These are phyloP conservation scores for Grammomys surdaster DNA, from an alignment of 2,113 vertebrate species.

Conservation along the genomic window DNA sequence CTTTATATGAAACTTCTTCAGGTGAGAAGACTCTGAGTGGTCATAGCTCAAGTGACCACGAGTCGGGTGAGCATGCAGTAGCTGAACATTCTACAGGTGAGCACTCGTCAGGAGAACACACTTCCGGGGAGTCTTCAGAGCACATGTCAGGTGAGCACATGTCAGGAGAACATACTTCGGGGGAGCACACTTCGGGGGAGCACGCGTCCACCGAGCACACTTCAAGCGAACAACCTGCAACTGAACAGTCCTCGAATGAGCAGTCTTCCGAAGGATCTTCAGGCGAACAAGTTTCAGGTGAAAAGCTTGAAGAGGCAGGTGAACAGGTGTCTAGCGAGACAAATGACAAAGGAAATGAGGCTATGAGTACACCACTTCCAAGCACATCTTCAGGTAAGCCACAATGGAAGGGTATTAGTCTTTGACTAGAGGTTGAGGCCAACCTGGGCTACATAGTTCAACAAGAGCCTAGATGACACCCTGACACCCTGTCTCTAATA, in stretches of 20 bases:
- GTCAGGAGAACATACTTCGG: neutral
- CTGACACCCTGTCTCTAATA: no score
- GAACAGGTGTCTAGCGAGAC: neutral
- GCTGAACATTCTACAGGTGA: neutral
- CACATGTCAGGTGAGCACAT: neutral
- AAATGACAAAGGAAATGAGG: accelerated
- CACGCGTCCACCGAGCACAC: neutral
- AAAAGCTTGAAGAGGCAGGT: neutral
- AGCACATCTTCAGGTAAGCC: neutral
- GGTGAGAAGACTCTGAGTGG: neutral
- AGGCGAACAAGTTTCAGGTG: accelerated
- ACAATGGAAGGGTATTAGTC: neutral
- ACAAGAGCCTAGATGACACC: neutral
- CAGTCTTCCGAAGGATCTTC: neutral
- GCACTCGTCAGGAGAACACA: neutral
- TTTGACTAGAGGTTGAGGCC: neutral
- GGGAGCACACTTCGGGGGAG: neutral
- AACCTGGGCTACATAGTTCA: neutral
- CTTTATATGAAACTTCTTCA: conserved; percentile 43
- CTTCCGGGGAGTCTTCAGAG: neutral
- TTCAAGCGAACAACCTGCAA: neutral
- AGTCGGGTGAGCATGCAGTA: neutral
- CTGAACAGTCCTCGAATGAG: neutral
- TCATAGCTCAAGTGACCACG: neutral
- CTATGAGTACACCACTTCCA: neutral